Conservation (phyloP, 2,888 invertebrate genomes). For the Tortricodes alternella region DNA sequence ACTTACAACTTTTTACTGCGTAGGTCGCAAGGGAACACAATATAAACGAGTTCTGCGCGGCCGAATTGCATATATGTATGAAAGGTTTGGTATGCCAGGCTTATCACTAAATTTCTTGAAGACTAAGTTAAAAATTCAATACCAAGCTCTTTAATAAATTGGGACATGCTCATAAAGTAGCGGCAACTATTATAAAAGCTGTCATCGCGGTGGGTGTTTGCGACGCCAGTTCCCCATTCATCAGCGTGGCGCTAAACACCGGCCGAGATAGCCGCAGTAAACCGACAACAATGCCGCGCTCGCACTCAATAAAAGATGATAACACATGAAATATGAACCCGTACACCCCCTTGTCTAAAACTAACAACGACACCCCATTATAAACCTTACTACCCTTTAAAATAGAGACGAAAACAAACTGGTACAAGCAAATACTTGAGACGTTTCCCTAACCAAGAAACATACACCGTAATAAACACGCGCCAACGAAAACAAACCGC, state of each 20-base stretch:
- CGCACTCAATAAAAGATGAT: conserved; percentile 83
- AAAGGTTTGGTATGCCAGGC: too few species aligned
- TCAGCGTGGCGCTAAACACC: conserved; percentile 76
- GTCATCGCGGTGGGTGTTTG: conserved; percentile 42
- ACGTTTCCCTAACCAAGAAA: conserved; percentile 48
- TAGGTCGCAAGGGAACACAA: too few species aligned
- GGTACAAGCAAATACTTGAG: conserved; percentile 42
- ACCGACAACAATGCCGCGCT: conserved; percentile 79
- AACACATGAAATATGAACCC: conserved; percentile 82
- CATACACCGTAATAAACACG: conserved; percentile 67
- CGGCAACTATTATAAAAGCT: conserved; percentile 29
- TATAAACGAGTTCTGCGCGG: too few species aligned
- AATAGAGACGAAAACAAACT: conserved; percentile 40
- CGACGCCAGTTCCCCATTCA: conserved; percentile 73
- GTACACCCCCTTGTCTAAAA: conserved; percentile 64
- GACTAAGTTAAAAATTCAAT: too few species aligned
- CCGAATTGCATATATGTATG: too few species aligned
- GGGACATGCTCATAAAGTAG: conserved; percentile 22
- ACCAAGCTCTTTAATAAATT: conserved; percentile 22
- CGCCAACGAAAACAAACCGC: conserved; percentile 77
- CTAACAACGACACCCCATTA: conserved; percentile 17
- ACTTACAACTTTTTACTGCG: too few species aligned
- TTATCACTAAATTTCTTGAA: too few species aligned
- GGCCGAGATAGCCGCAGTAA: conserved; percentile 78
- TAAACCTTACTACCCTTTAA: conserved; percentile 34